Evolutionary conservation across 2,888 invertebrate species (phyloP), one percentile per base, ranked within the genome.

Genomic region (Diploptera punctata): DNA sequence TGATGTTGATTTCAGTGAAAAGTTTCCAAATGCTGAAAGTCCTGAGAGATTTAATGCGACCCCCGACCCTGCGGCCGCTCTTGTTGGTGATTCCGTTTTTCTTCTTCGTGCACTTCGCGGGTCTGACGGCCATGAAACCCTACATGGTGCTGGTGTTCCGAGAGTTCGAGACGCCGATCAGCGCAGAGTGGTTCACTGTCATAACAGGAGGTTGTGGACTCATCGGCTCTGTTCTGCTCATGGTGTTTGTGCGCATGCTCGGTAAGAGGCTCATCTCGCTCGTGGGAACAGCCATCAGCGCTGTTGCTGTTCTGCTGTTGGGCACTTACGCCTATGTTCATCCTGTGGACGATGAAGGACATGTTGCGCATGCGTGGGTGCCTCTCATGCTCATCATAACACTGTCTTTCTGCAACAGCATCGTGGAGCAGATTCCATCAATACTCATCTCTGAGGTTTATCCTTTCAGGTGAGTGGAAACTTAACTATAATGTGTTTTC

Each of bases 41-140:
- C n/a, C 7, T 60, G 29, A 29, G 60, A 4, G 60, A 60, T 16
- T n/a, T 60, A n/a, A 4, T 18, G 1, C 29, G 31, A 2, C 60
- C 60, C 0, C 60, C 60, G 1, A 60, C 60, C 10, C 60, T 60
- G 31, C 29, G 60, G 3, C 60, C 60, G 1, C 60, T 60, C 4
- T 1, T 60, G 7, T 31, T 60, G 60, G 60, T 60, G 18, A 31
- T 60, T n/a, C 29, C 31, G 4, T 60, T 60, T 18, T 60, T 60
- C 60, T 60, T 60, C 60, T 60, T 60, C 33, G 60, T 60, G 18
- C 60, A 60, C 31, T 60, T 29, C 31, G 60, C 60, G 16, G 60
- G 60, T 10, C 60, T 60, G 18, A 60, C 60, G 7, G n/a, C 60
- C 33, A 60, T 60, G 2, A 60, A n/a, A 13, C 60, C 60, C 16